A percentile compares a stretch with the other conserved stretches of the same genome.
Evolutionary conservation across 2,113 vertebrate species (phyloP).

Genomic region (Lagopus muta): DNA sequence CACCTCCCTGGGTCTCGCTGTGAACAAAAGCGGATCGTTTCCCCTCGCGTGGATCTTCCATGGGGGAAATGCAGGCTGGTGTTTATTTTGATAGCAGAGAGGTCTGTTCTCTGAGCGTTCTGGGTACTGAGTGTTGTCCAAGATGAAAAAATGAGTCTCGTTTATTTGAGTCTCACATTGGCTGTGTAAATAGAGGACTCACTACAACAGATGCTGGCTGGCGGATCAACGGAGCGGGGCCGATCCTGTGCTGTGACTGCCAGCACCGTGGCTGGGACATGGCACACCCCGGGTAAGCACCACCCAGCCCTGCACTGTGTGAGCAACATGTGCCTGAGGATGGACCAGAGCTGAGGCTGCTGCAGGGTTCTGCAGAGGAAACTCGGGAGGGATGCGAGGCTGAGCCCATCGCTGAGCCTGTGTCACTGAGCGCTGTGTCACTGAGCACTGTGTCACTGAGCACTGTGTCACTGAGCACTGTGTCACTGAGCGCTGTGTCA

Average conservation of each 20-base stretch:
- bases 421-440: too few species aligned
- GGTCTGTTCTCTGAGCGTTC: background rate
- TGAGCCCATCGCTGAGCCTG: background rate
- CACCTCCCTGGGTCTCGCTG: background rate
- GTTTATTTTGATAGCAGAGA: constrained; percentile 34
- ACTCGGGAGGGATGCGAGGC: background rate
- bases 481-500: too few species aligned
- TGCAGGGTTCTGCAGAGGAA: background rate
- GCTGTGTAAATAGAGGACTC: constrained; percentile 5
- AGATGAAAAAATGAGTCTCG: background rate
- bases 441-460: background rate
- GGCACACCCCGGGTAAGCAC: background rate
- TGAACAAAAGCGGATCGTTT: background rate
- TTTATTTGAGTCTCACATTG: constrained; percentile 4
- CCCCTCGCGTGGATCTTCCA: accelerated
- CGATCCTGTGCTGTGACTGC: background rate
- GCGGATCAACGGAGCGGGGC: background rate
- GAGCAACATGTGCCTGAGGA: too few species aligned
- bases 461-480: too few species aligned
- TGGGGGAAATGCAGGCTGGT: background rate
- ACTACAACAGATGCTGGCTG: background rate
- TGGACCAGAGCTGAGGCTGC: background rate
- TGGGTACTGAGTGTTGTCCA: background rate
- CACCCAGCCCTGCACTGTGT: too few species aligned
- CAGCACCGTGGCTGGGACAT: background rate